These are phyloP conservation scores for Astyanax mexicanus DNA, from an alignment of 2,797 vertebrate genomes.

Conservation along the genomic window DNA sequence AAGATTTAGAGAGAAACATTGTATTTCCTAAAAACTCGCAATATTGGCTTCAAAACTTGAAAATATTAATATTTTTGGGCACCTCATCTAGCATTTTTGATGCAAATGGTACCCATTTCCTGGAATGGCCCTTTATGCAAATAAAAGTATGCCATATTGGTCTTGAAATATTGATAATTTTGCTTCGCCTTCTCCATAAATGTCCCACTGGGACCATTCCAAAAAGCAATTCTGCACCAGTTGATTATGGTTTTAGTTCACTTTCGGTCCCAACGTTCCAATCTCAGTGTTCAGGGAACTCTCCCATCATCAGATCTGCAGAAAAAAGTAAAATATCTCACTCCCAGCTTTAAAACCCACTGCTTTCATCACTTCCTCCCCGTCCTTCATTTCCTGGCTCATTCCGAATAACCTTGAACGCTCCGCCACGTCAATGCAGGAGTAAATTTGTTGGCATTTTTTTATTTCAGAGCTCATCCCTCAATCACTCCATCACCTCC, in stretches of 20 bases:
- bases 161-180: not conserved
- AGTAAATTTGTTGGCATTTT: not conserved
- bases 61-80: too few relatives aligned
- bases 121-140: too few relatives aligned
- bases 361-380: conserved; percentile 9
- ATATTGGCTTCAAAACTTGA: too few relatives aligned
- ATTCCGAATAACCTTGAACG: conserved; percentile 21
- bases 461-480: not conserved
- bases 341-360: not conserved
- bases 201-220: not conserved
- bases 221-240: not conserved
- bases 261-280: not conserved
- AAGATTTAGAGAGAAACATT: too few relatives aligned
- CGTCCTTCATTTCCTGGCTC: not conserved
- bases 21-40: too few relatives aligned
- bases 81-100: too few relatives aligned
- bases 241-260: not conserved
- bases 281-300: too few relatives aligned
- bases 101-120: too few relatives aligned
- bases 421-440: not conserved
- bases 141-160: too few relatives aligned
- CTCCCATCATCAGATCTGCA: not conserved
- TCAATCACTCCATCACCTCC: conserved; percentile 1
- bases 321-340: not conserved
- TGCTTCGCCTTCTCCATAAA: not conserved